Evolutionary conservation across 2,888 invertebrate species (phyloP), one percentile per base, ranked within the genome.

Genomic region (Cheiracanthium punctorium): DNA sequence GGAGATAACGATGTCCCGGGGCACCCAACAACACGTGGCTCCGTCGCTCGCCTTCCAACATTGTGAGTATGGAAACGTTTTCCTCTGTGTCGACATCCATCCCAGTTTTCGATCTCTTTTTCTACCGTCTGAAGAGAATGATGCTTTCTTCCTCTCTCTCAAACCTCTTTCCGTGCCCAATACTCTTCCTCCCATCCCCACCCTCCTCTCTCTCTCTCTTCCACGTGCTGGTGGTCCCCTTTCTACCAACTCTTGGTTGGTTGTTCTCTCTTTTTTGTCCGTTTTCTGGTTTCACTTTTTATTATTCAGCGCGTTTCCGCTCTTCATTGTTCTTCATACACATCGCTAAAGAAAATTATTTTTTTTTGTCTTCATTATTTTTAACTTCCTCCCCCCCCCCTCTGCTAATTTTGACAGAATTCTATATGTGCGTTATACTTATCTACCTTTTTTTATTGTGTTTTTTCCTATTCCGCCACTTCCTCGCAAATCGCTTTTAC

Each of bases 1-100:
- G 58, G 14, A 33, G 75, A 75, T 75, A 41, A 65, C 65, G 58
- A 37, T 75, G 65, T 64, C 75, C 58, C 64, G 37, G 75, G 58
- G 65, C 64, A 37, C 29, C 32, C 30, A 17, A 28, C 48, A 30
- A 41, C 72, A 72, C 72, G 72, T 72, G 72, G 48, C 24, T n/a
- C 58, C 58, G 1, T 1, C 24, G n/a, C 48, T 67, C 30, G 67
- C 67, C 29, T 29, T 1, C 29, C 29, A n/a, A 33, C 1, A 32
- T 8, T 12, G 67, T 24, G 69, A 69, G 58, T 58, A 58, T 58
- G 48, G 48, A 48, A 37, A 48, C 58, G 43, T 48, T 48, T 24
- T 24, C n/a, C n/a, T n/a, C 48, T 48, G 48, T 17, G 14, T 17
- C 37, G 37, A 37, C 58, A n/a, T 58, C 4, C 24, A 7, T 4